Base-by-base conservation (phyloP, 2,113 vertebrate species). In the Crotalus tigris region DNA sequence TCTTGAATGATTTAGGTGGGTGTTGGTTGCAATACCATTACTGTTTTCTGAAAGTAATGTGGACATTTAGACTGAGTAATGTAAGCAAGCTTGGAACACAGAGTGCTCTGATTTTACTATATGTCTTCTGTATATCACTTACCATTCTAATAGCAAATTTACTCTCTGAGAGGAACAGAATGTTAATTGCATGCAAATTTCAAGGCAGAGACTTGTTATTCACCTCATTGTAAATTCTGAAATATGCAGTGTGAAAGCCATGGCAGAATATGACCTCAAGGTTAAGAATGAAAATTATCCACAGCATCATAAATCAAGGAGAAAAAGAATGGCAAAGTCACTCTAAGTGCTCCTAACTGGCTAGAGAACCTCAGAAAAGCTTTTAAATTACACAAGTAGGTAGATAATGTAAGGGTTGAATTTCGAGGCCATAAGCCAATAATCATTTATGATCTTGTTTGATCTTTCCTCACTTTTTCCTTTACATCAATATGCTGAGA, bases 161-260 rank as follows among this genome's bases (percentile, higher is more conserved):
- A 94, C 94, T 94, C 95, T 91, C 94, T 89, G 88, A 96, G 93
- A 94, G 93, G 91, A 96, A 91, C 93, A 96, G 95, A 93, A 95
- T 95, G 95, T 94, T 96, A 95, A 95, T 96, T 96, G 94, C 95
- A 96, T 96, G 95, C 95, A 97, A 96, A 95, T 96, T 94, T 96
- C 81, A 94, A 93, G 90, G 94, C 95, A 96, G 92, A 96, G 85
- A 93, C 95, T 97, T 95, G 85, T 96, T 95, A 96, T 93, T 94
- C 93, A 93, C 94, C 93, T 97, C 95, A 96, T 95, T 96, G 96
- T 95, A 96, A 96, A 96, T 96, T 95, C 96, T 94, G 95, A 93
- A 94, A 92, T 95, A 96, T 96, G 94, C 94, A 96, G 96, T 7
- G 61, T 95, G 94, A 96, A 96, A 95, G 94, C 33, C 94, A 95